These are phyloP conservation scores for Eclectus roratus DNA, from an alignment of 2,113 vertebrate species.

Conservation along the genomic window DNA sequence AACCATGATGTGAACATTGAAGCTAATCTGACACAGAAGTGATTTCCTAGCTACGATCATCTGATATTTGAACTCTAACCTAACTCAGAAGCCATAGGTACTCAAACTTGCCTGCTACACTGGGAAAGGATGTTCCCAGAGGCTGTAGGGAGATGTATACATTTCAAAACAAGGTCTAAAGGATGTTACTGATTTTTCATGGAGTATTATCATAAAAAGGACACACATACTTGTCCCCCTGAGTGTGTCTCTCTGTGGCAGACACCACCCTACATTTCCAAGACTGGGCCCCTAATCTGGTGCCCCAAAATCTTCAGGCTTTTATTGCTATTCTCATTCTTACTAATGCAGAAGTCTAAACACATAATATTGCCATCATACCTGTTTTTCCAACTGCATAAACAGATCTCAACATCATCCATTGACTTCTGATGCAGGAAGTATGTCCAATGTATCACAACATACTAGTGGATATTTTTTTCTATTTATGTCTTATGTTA, in stretches of 20 bases:
- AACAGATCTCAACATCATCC: slow-evolving; percentile 52
- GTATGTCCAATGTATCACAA: slow-evolving; percentile 37
- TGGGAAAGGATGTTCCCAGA: not conserved
- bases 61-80: not conserved
- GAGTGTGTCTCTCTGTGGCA: not conserved
- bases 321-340: not conserved
- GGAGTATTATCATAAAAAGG: not conserved
- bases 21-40: not conserved
- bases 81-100: not conserved
- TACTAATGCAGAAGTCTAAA: slow-evolving; percentile 1
- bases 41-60: not conserved
- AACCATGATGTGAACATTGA: not conserved
- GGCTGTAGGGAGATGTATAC: not conserved
- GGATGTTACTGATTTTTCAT: not conserved
- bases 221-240: not conserved
- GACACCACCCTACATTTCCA: not conserved
- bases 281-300: not conserved
- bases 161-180: not conserved
- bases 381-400: slow-evolving; percentile 48
- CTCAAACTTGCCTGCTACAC: not conserved
- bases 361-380: not conserved
- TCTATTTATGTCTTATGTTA: slow-evolving; percentile 36
- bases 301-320: not conserved
- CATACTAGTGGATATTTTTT: slow-evolving; percentile 17
- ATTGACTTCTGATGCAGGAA: slow-evolving; percentile 40